Base-by-base conservation (phyloP, 1,140 invertebrate species). In the Aphis gossypii region DNA sequence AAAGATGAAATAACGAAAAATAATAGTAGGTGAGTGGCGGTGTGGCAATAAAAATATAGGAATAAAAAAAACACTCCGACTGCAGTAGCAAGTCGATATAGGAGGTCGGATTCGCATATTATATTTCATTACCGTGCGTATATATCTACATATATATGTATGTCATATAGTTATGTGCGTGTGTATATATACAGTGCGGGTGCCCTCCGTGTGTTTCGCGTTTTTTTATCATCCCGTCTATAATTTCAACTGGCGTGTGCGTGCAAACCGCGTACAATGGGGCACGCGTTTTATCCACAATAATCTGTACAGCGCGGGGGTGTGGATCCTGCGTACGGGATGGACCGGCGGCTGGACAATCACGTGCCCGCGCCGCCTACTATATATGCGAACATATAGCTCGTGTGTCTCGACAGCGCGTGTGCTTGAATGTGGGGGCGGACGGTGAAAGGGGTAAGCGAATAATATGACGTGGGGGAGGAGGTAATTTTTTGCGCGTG, bases 391-490 rank as follows among this genome's bases (percentile, higher is more conserved):
- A 23, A 41, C 20, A 11, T 44, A 44, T 38, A 41, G 84, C 84
- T 46, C 84, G 84, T 87, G 84, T 48, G 84, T n/a, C 44, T 46
- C 25, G 18, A 46, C 38, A 41, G 76, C 38, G 83, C 38, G 38
- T 44, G 86, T 46, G 46, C 86, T 30, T 88, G 30, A 46, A 7
- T 46, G 30, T 21, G 38, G 14, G 1, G 84, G 41, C 14, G 84
- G n/a, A 87, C 30, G 46, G 44, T 46, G 86, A 88, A 88, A 88
- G 86, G 86, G 86, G 86, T 88, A 46, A 88, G 86, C 86, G 46
- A 88, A 46, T 46, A 51, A 88, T 88, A 51, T 25, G n/a, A 51
- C 48, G 87, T 25, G 87, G 48, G 86, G 46, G 30, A 38, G n/a
- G 51, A 54, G 88, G 35, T 20, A 51, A 38, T 23, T 89, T 89